Conservation (phyloP, 1,140 invertebrate genomes). For the Drosophila guanche region DNA sequence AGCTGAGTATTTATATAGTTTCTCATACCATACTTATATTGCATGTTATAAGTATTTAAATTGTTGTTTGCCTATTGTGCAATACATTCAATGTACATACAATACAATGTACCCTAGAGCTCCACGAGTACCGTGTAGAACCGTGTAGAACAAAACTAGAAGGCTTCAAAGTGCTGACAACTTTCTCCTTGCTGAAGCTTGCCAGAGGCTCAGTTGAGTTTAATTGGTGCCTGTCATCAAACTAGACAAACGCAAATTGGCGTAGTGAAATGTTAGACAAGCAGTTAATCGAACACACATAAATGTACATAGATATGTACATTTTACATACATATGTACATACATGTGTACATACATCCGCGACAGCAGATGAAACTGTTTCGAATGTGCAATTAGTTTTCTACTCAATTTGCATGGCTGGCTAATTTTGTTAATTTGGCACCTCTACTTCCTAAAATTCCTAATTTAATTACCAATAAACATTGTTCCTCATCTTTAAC, state of each 20-base stretch:
- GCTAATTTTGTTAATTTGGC: no score
- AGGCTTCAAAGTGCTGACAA: constrained; percentile 32
- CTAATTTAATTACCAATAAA: neutral
- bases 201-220: constrained; percentile 1
- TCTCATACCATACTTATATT: no score
- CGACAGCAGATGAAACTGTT: neutral
- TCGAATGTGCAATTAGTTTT: neutral
- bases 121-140: neutral
- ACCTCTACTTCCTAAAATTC: no score
- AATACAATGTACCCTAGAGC: no score
- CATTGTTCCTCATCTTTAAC: neutral
- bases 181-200: neutral
- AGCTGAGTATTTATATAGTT: no score
- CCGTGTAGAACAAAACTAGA: constrained; percentile 2
- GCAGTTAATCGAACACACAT: constrained; percentile 15
- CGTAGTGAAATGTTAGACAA: constrained; percentile 30
- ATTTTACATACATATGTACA: constrained; percentile 1
- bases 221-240: constrained; percentile 37
- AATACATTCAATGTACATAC: no score
- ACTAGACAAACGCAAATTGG: constrained; percentile 45
- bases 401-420: no score
- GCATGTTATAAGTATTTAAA: no score
- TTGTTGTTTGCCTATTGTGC: no score
- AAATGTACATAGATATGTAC: neutral
- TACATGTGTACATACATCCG: neutral